Conservation (phyloP, 2,797 vertebrate genomes). For the Ptychobarbus kaznakovi region DNA sequence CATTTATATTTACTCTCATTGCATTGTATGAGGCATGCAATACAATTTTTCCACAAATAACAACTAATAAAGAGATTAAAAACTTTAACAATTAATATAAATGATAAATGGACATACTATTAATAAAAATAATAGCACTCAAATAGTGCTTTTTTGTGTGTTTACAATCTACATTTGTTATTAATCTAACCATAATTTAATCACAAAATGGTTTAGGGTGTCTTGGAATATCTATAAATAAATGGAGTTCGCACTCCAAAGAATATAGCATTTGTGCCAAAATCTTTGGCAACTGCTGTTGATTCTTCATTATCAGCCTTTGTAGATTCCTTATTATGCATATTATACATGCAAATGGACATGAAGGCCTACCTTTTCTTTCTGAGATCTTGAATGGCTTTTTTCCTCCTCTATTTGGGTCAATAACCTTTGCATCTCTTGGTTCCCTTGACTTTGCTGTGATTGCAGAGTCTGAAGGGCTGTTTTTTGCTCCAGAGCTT, state of each 20-base stretch:
- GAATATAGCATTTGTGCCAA: background rate
- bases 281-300: background rate
- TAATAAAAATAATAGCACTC: background rate
- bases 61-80: background rate
- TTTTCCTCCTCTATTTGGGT: slow-evolving; percentile 82
- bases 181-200: background rate
- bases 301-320: background rate
- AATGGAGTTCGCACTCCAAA: background rate
- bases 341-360: background rate
- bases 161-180: background rate
- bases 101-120: background rate
- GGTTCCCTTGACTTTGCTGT: slow-evolving; percentile 85
- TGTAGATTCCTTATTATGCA: background rate
- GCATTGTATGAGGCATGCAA: background rate
- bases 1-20: background rate
- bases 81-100: background rate
- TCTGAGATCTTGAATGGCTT: slow-evolving; percentile 79
- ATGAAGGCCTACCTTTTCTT: slow-evolving; percentile 83
- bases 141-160: background rate
- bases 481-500: slow-evolving; percentile 83
- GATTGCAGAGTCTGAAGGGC: slow-evolving; percentile 81
- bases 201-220: background rate
- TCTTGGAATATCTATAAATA: background rate
- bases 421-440: slow-evolving; percentile 83
- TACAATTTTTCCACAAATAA: background rate